A percentile compares a stretch with the other conserved stretches of the same genome.
These are phyloP conservation scores for Indicator indicator DNA, from an alignment of 2,113 vertebrate species.

Conservation along the genomic window DNA sequence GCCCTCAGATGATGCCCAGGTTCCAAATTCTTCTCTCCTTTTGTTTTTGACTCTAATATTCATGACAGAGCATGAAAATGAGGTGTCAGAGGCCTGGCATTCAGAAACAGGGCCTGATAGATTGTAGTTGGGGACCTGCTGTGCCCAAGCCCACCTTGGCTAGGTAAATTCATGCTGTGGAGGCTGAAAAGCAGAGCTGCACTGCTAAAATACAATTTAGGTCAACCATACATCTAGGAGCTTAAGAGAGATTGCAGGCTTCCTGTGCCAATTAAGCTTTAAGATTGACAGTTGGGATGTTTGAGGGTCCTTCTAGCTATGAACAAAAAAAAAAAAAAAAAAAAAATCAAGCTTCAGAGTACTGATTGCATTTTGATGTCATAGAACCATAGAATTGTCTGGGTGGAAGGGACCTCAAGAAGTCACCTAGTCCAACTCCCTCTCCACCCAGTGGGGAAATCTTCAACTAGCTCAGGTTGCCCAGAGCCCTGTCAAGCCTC, in stretches of 20 bases:
- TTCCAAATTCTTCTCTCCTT: neutral
- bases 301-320: rapidly evolving
- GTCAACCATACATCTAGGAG: neutral
- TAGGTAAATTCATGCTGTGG: neutral
- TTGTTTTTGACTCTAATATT: neutral
- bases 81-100: neutral
- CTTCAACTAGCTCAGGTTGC: too few relatives aligned
- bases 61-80: neutral
- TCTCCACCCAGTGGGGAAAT: too few relatives aligned
- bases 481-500: too few relatives aligned
- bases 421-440: too few relatives aligned
- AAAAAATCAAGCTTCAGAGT: neutral
- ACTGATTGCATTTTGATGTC: neutral
- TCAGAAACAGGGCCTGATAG: neutral
- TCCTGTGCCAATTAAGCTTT: neutral
- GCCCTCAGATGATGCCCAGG: neutral
- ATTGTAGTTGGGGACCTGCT: neutral
- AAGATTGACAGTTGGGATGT: neutral
- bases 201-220: neutral
- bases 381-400: too few relatives aligned
- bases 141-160: neutral
- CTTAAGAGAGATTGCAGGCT: neutral
- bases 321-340: too few relatives aligned
- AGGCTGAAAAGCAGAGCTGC: neutral
- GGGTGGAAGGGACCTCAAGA: too few relatives aligned